Evolutionary conservation across 92 coral and sea anemone genomes (phyloP).

Genomic region (Parazoanthus darwini): DNA sequence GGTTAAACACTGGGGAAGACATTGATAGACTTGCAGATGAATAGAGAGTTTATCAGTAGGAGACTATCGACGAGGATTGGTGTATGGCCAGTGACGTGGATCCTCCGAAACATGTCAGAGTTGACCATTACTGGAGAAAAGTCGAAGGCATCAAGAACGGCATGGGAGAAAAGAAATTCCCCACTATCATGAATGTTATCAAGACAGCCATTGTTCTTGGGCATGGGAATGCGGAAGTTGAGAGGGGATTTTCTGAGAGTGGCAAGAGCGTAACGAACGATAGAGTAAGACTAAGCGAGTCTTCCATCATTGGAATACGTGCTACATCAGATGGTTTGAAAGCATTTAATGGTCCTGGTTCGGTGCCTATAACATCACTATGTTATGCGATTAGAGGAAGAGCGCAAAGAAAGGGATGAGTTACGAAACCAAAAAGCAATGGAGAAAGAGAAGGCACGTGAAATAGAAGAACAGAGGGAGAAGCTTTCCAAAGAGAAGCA

Average conservation of each 20-base stretch:
- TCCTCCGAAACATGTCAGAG: constrained; percentile 33
- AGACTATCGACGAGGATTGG: constrained; percentile 50
- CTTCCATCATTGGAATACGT: constrained; percentile 53
- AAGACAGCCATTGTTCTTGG: constrained; percentile 53
- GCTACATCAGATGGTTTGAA: constrained; percentile 49
- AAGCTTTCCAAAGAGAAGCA: constrained; percentile 11
- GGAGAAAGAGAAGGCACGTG: constrained; percentile 2
- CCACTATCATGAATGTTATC: constrained; percentile 37
- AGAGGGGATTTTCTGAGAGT: constrained; percentile 55
- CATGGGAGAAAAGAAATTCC: constrained; percentile 38
- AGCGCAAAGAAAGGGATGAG: constrained; percentile 33
- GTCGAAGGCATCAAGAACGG: constrained; percentile 48
- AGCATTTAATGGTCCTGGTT: constrained; percentile 55
- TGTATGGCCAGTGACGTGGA: constrained; percentile 27
- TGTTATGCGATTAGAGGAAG: constrained; percentile 43
- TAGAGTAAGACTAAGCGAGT: constrained; percentile 48
- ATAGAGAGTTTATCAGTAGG: constrained; percentile 46
- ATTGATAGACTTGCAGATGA: constrained; percentile 50
- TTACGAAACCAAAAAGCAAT: not conserved
- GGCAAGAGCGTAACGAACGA: constrained; percentile 54
- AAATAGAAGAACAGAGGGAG: constrained; percentile 8
- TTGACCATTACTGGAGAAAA: constrained; percentile 52
- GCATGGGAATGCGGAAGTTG: constrained; percentile 53
- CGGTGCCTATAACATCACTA: constrained; percentile 54
- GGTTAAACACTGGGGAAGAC: constrained; percentile 47